Evolutionary conservation across 1,140 invertebrate species (phyloP), one percentile per base, ranked within the genome.

Genomic region (Platyscapa corneri): DNA sequence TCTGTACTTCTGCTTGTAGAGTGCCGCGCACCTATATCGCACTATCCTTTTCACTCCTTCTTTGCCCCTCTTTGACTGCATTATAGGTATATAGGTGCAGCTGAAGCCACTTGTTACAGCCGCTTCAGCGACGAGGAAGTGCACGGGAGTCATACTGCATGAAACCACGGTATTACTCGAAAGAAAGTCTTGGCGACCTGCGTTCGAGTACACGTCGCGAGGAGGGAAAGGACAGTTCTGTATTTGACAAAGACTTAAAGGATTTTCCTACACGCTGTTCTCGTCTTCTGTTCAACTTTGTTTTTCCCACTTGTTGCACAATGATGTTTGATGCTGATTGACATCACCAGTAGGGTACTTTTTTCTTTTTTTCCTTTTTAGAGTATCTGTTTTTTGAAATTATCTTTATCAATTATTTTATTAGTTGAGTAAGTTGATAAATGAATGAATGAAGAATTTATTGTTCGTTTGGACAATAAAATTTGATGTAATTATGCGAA

Each of bases 41-140:
- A 34, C 60, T 80, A 2, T 80, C 77, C 18, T 53, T 79, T 34
- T 65, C 49, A 32, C 77, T 79, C 56, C 34, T 27, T 64, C 77
- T 79, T 32, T 79, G 32, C 3, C 74, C 34, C 75, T 65, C 60
- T 32, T 16, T 2, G 2, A n/a, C 32, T 23, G 56, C 27, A 65
- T 27, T 7, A 8, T 37, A 37, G 30, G 10, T 64, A 79, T 60
- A 49, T 56, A 74, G 67, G 42, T 42, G 53, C 32, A 34, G 12
- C 5, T n/a, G 56, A 30, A 49, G 74, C 82, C 82, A 84, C 82
- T 84, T 84, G 82, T 79, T 79, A 65, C 83, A 70, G 82, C 65
- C 65, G 76, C 65, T 20, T 60, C 34, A 12, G 76, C 8, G 76
- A 72, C 64, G 76, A 70, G 76, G 75, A 79, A 84, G 76, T 72